Evolutionary conservation across 2,888 invertebrate genomes (phyloP).

Genomic region (Orthosia cruda): DNA sequence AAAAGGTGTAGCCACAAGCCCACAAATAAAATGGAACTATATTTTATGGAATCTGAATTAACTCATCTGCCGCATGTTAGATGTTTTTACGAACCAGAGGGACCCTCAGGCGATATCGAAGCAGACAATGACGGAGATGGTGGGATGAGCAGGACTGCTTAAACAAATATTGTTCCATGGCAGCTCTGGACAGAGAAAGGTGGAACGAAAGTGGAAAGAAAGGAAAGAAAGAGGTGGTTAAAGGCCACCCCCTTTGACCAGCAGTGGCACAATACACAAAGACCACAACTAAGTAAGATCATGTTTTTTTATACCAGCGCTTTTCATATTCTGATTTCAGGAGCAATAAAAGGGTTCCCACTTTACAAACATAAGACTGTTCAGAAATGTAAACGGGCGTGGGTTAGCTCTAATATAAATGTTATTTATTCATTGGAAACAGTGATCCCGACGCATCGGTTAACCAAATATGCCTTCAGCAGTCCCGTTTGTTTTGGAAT

Average conservation of each 20-base stretch:
- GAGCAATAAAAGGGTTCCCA: conserved; percentile 43
- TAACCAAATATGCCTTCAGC: conserved; percentile 73
- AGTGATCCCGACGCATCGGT: conserved; percentile 71
- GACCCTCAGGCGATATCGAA: background rate
- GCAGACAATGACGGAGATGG: background rate
- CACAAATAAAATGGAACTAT: background rate
- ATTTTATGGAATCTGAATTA: too few species aligned
- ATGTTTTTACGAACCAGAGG: background rate
- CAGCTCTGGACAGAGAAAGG: background rate
- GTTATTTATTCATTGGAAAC: conserved; percentile 78
- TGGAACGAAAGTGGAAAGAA: background rate
- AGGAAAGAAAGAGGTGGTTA: background rate
- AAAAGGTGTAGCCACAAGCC: background rate
- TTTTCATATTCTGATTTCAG: conserved; percentile 25
- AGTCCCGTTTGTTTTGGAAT: conserved; percentile 70
- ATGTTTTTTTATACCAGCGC: background rate
- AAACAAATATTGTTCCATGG: background rate
- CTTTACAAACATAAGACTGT: conserved; percentile 58
- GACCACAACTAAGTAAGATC: background rate
- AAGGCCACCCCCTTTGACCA: too few species aligned
- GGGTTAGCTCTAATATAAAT: conserved; percentile 64
- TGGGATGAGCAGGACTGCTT: background rate
- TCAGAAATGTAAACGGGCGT: conserved; percentile 52
- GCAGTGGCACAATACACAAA: background rate
- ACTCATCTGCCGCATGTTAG: background rate